Evolutionary conservation across 2,888 invertebrate genomes (phyloP), one percentile per base, ranked within the genome.

Genomic region (Bugulina stolonifera): DNA sequence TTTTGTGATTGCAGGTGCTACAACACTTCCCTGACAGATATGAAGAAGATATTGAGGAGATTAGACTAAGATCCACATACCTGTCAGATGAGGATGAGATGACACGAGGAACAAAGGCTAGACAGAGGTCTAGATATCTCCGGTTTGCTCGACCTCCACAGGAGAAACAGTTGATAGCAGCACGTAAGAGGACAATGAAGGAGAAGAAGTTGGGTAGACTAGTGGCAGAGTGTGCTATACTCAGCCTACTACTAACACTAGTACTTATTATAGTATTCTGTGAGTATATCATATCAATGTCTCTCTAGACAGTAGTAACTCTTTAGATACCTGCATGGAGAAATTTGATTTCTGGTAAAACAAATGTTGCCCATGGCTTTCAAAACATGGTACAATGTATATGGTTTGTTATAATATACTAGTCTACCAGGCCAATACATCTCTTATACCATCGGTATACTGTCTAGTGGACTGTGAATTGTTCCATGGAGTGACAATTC

Each of bases 141-240:
- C 73, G 83, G 55, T 82, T 82, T 77, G 80, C 82, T 2, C 75
- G 83, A 70, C 83, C 83, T 3, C 83, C 83, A 3, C 82, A 83
- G 72, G 82, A 83, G 73, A 81, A 82, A 73, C 78, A 80, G 57
- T 77, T 83, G 58, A 80, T 81, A 43, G 80, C 82, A 73, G 78
- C 83, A 0, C 76, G 83, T 55, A 82, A 81, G 72, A 78, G 78
- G 72, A 79, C 78, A 27, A 78, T 83, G 73, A 82, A 82, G 74
- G 81, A 83, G 74, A 82, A 79, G 71, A 80, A 80, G 70, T 54
- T 70, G 10, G 25, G n/a, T n/a, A 43, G 23, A 27, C 70, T 70
- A 1, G 70, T 2, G 14, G 70, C 43, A 2, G 70, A 70, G 25
- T 43, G n/a, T 32, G 18, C n/a, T 23, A 29, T 43, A 25, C 70